Base-by-base conservation (phyloP, 1,140 invertebrate genomes). In the Neodiprion fabricii region DNA sequence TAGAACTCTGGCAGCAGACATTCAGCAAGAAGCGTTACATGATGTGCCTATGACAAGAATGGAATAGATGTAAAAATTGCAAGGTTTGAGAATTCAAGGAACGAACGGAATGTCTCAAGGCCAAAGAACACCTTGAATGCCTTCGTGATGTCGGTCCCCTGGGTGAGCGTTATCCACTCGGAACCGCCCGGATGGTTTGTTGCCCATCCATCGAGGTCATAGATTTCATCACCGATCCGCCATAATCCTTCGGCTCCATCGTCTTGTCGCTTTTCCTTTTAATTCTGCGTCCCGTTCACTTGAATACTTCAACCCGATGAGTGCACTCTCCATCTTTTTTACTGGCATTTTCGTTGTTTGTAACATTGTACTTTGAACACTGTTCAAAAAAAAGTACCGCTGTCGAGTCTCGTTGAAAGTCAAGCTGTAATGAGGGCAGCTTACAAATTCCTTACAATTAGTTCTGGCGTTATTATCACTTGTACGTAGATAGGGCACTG, bases 161-260 rank as follows among this genome's bases (percentile, higher is more conserved):
- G 92, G 5, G 94, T 94, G 7, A 93, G 72, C 72, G 89, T 80
- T 8, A 96, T 83, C 95, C 95, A 96, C 80, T 94, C 92, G 10
- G 84, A 70, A 14, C 95, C 95, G 48, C 95, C 96, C n/a, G 95
- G 95, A 90, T 97, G 96, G 21, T 81, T 90, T 0, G 90, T 75
- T 0, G 93, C 84, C 80, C 95, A 97, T 21, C 88, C 85, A 7
- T 85, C 89, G 14, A 97, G 87, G 84, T 96, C 93, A 81, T 96
- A 96, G 1, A 97, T 88, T 65, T 89, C 88, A 85, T 96, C 90
- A 77, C 92, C 90, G 14, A 96, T 90, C 73, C 95, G 88, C 96
- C 96, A 97, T 0, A 95, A 85, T 9, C 91, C 91, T 83, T 95
- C 94, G 0, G 94, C 93, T 12, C 92, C 92, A 81, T 96, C 94